These are phyloP conservation scores for Ramphastos sulfuratus DNA, from an alignment of 2,113 vertebrate species.

Conservation along the genomic window DNA sequence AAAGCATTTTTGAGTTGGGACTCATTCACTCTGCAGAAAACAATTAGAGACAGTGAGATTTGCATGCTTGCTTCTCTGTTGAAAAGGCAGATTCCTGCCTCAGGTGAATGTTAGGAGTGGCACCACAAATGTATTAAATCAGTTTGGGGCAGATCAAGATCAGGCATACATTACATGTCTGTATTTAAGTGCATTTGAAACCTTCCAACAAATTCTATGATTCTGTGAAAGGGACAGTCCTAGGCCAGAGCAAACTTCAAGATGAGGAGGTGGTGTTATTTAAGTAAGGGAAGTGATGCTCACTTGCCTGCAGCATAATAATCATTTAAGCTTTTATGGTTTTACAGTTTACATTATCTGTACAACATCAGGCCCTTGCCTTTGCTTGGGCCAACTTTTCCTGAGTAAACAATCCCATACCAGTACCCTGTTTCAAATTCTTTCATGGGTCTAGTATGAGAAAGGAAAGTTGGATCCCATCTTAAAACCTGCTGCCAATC, in stretches of 20 bases:
- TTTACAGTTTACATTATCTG: neutral
- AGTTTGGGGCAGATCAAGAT: neutral
- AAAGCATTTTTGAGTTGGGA: neutral
- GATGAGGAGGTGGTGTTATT: neutral
- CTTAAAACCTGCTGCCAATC: neutral
- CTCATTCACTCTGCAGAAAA: neutral
- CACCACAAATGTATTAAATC: neutral
- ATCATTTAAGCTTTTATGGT: neutral
- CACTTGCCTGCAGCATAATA: neutral
- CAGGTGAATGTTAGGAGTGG: neutral
- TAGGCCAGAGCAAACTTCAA: neutral
- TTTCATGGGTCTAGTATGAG: neutral
- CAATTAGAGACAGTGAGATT: neutral
- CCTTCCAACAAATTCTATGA: neutral
- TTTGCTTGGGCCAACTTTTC: neutral
- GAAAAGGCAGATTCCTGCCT: neutral
- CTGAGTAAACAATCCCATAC: neutral
- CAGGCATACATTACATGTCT: neutral
- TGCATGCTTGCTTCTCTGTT: neutral
- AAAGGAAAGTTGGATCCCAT: neutral
- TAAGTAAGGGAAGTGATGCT: neutral
- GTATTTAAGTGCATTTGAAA: neutral
- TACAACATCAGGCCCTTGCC: neutral
- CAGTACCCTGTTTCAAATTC: neutral
- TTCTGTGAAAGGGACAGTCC: neutral